Conservation (phyloP, 2,888 invertebrate genomes). For the Parnassius glacialis region DNA sequence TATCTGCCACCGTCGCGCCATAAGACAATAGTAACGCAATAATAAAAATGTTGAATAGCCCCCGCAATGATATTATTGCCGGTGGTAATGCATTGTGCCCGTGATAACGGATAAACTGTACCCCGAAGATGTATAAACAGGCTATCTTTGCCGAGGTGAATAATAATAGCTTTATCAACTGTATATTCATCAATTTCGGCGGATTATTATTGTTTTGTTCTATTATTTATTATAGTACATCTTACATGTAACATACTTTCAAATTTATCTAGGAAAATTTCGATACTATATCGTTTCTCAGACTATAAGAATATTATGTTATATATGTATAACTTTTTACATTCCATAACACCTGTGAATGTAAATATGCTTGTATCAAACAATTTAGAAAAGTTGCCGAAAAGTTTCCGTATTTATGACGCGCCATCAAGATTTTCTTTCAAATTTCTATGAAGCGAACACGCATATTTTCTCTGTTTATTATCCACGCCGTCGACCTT, state of each 20-base stretch:
- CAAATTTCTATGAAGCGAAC: conserved; percentile 58
- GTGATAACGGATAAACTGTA: conserved; percentile 81
- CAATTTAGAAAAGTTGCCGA: conserved; percentile 43
- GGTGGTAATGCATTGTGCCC: conserved; percentile 70
- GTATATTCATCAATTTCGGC: conserved; percentile 7
- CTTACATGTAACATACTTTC: no score
- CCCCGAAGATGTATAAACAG: conserved; percentile 64
- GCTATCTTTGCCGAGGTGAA: conserved; percentile 35
- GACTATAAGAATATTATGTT: background rate
- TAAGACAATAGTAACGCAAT: conserved; percentile 81
- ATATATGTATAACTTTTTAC: background rate
- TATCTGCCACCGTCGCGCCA: conserved; percentile 74
- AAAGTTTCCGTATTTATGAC: conserved; percentile 58
- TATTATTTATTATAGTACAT: no score
- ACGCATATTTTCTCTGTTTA: conserved; percentile 72
- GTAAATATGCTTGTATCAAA: conserved; percentile 29
- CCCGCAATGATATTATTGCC: conserved; percentile 76
- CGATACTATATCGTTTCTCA: no score
- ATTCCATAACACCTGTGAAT: background rate
- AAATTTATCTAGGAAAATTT: no score
- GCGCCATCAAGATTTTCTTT: conserved; percentile 65
- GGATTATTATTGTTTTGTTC: conserved; percentile 7
- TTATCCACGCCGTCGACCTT: conserved; percentile 69
- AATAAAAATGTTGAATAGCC: conserved; percentile 82
- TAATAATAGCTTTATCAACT: conserved; percentile 40